These are phyloP conservation scores for Hippocampus guttulatus DNA, from an alignment of 2,113 vertebrate species.

Conservation along the genomic window DNA sequence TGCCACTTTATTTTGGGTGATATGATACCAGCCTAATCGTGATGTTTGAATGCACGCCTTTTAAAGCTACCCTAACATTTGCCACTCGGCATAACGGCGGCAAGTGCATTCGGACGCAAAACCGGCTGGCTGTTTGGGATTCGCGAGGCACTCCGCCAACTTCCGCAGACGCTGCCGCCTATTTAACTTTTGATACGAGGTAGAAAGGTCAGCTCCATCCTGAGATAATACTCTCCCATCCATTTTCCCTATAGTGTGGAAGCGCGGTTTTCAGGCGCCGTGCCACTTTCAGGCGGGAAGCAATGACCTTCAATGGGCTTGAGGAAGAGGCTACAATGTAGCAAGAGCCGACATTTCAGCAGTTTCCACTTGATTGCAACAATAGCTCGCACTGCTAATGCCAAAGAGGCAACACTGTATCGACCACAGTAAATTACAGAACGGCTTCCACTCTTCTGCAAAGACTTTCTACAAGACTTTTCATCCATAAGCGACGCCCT, in stretches of 20 bases:
- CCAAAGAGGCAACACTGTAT: not conserved
- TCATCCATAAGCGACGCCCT: not conserved
- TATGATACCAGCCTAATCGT: not conserved
- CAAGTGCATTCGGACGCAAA: not conserved
- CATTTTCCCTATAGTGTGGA: not conserved
- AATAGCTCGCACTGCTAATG: not conserved
- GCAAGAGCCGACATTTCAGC: not conserved
- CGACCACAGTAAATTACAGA: not conserved
- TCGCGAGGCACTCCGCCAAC: not conserved
- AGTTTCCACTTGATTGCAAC: slow-evolving; percentile 5
- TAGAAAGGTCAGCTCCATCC: slow-evolving; percentile 3
- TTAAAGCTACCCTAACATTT: not conserved
- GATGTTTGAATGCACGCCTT: not conserved
- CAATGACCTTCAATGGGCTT: slow-evolving; percentile 1
- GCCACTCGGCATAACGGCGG: not conserved
- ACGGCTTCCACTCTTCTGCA: not conserved
- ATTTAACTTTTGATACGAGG: not conserved
- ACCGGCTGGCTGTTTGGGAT: not conserved
- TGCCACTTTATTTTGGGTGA: not conserved
- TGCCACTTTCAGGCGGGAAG: not conserved
- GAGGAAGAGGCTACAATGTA: not conserved
- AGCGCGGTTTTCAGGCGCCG: not conserved
- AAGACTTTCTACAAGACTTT: not conserved
- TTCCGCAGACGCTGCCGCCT: not conserved
- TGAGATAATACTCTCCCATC: not conserved